Evolutionary conservation across 2,888 invertebrate genomes (phyloP), one percentile per base, ranked within the genome.

Genomic region (Melieria picta): DNA sequence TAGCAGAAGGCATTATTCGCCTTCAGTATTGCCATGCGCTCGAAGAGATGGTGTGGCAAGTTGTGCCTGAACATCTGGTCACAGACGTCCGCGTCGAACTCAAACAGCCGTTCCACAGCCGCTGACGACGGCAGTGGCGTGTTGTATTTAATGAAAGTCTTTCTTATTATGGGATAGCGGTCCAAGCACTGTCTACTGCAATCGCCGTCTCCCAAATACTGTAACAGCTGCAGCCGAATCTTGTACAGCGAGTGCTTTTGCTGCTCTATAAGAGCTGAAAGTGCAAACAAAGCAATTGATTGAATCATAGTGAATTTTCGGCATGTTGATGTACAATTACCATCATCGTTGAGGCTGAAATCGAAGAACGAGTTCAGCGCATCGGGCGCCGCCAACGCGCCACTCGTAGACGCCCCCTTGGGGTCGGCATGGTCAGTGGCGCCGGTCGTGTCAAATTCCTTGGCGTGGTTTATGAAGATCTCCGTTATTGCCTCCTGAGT

Each of bases 121-220:
- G 69, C 56, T 11, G 63, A 62, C 3, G 63, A 62, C 42, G 57
- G 57, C 16, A 69, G 48, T 43, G 57, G 47, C 45, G 63, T 63
- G 13, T 67, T 67, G 42, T 67, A 60, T 43, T 67, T 67, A 16
- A 60, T 58, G 30, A 48, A 67, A 46, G 48, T 16, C 5, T 42
- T 60, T 60, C 48, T 67, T 56, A 57, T 65, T n/a, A 13, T 57
- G 42, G 65, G 57, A 57, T 65, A 65, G 5, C 46, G 55, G 13
- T 65, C n/a, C n/a, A 65, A 30, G 10, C 55, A 16, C 7, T 65
- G 42, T 50, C 42, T 43, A 30, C 43, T 16, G n/a, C 16, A 42
- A 42, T 16, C 16, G 5, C 43, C 58, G 7, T 58, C 58, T 1
- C 42, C 58, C 42, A 58, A 42, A 43, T 30, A 58, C 16, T 58